Evolutionary conservation across 2,113 vertebrate genomes (phyloP), one percentile per base, ranked within the genome.

Genomic region (Phalacrocorax carbo): DNA sequence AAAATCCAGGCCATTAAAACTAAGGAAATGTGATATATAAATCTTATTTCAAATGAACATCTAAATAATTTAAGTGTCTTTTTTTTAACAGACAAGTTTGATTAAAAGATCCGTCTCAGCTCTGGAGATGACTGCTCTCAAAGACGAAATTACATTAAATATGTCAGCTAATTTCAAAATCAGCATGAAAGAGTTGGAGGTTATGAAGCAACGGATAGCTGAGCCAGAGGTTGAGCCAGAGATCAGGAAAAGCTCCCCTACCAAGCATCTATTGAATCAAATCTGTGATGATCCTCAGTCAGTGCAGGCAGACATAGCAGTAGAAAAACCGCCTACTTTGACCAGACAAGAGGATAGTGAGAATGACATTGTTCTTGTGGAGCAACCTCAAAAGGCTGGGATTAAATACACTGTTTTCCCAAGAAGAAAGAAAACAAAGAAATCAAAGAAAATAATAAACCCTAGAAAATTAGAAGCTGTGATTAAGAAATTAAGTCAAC

Each of bases 101-200:
- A 75, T 94, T 57, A 91, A 96, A 78, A 95, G 88, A 90, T 77
- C 97, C 82, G 27, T 38, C 71, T 98, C 91, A 51, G 95, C 97
- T 60, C 97, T 77, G 52, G 81, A 96, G 93, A 46, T 95, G 83
- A 97, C 95, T 87, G 34, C 64, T 77, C 94, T 92, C 88, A 93
- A 90, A 94, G 91, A 73, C 73, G 91, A 97, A 89, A 20, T 70
- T 36, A 13, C 0, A 0, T 88, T 97, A 78, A 97, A 94, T 82
- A 69, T 97, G 34, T 95, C 88, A 84, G 72, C 97, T 89, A 93
- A 98, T 96, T 97, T 98, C 44, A 94, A 95, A 94, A 97, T 79
- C 84, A 95, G 92, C 82, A 92, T 98, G 77, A 96, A 97, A 91
- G 95, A 97, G 62, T 15, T 98, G 83, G 72, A 93, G 64, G 66